A percentile compares a stretch with the other conserved stretches of the same genome.
Evolutionary conservation across 2,888 invertebrate species (phyloP).

Genomic region (Nemapogon koenigi): DNA sequence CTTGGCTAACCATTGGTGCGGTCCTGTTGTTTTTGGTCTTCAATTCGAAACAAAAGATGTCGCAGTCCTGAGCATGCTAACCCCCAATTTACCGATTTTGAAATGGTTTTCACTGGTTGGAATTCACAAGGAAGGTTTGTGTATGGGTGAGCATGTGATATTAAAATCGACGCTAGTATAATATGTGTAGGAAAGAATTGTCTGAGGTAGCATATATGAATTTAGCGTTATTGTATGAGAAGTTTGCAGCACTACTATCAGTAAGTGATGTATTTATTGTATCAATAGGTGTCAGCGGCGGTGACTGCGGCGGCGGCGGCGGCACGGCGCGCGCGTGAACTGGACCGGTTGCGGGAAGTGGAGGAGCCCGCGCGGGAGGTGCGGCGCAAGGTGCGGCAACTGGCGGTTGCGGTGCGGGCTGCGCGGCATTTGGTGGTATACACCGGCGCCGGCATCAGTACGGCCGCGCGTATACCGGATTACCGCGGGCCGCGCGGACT

Average conservation of each 20-base stretch:
- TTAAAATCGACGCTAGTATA: no score
- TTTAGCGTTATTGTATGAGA: no score
- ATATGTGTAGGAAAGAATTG: no score
- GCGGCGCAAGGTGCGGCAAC: slow-evolving; percentile 78
- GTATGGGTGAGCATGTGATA: no score
- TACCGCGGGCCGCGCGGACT: slow-evolving; percentile 97
- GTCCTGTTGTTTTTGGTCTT: no score
- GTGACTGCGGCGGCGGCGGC: slow-evolving; percentile 68
- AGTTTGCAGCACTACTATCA: background rate
- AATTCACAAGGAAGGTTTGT: no score
- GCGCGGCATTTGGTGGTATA: slow-evolving; percentile 88
- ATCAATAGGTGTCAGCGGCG: slow-evolving; percentile 12
- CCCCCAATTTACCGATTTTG: no score
- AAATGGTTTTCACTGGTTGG: no score
- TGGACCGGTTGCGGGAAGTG: slow-evolving; percentile 82
- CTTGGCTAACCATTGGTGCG: no score
- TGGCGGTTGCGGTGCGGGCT: slow-evolving; percentile 82
- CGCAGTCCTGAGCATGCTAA: no score
- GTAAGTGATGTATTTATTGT: background rate
- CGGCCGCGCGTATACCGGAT: slow-evolving; percentile 95
- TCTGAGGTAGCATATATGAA: no score
- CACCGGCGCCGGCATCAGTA: slow-evolving; percentile 96
- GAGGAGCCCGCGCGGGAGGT: slow-evolving; percentile 82
- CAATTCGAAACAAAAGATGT: no score
- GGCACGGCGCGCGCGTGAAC: slow-evolving; percentile 75